phyloP scores from a whole-genome alignment of 2,797 vertebrate genomes.

The Antrozous pallidus region DNA sequence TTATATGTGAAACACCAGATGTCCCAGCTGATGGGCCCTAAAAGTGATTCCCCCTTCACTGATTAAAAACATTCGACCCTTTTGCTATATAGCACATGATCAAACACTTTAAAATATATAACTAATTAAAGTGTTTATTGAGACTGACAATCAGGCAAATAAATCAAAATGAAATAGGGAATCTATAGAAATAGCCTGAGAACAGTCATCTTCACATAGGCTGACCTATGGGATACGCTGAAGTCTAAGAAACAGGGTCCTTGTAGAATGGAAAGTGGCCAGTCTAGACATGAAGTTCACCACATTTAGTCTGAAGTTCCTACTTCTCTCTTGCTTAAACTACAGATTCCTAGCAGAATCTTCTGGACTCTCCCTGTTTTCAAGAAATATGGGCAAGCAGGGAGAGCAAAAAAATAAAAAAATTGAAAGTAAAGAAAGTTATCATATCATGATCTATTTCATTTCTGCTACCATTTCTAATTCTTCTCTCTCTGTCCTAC shows the following conservation, averaged over 20 bases:
- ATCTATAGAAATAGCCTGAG: background rate
- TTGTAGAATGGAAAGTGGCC: background rate
- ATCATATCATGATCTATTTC: background rate
- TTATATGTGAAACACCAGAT: slow-evolving; percentile 30
- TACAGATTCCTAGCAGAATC: background rate
- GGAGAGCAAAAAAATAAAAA: background rate
- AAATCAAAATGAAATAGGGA: slow-evolving; percentile 4
- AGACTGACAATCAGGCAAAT: slow-evolving; percentile 21
- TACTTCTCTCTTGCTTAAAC: background rate
- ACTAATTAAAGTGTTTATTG: slow-evolving; percentile 60
- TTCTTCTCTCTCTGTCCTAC: background rate
- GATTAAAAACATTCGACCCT: slow-evolving; percentile 46
- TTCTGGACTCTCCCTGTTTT: background rate
- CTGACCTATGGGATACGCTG: background rate
- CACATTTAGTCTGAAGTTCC: background rate
- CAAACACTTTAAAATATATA: slow-evolving; percentile 46
- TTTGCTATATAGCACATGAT: background rate
- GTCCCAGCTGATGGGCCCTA: background rate
- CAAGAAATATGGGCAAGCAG: background rate
- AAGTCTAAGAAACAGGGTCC: background rate
- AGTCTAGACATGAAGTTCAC: background rate
- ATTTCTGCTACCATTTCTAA: background rate
- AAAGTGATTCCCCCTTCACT: background rate
- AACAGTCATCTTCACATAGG: background rate
- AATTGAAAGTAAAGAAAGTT: background rate